Percentiles rank a stretch among this genome's conserved stretches.
phyloP scores from a whole-genome alignment of 2,888 invertebrate genomes.

The Agonopterix arenella region DNA sequence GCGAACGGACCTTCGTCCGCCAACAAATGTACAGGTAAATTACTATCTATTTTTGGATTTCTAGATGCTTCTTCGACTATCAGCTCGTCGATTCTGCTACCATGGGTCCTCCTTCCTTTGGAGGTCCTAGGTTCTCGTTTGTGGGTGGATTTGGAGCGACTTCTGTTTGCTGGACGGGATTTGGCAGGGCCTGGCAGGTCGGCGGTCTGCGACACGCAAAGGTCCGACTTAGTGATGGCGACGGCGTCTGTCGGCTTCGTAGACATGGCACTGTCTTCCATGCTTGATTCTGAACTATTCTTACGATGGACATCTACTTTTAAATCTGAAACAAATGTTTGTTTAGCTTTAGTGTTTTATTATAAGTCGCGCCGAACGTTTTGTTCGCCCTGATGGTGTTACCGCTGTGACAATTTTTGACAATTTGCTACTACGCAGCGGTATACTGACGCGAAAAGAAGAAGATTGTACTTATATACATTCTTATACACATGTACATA shows the following conservation, averaged over 20 bases:
- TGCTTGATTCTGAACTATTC: slow-evolving; percentile 92
- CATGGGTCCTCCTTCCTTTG: slow-evolving; percentile 45
- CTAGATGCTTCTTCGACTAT: slow-evolving; percentile 52
- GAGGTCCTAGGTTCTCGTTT: slow-evolving; percentile 49
- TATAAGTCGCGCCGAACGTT: neutral
- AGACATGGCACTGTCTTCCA: slow-evolving; percentile 79
- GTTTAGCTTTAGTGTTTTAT: neutral
- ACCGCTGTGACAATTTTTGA: too few species aligned
- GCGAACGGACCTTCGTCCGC: slow-evolving; percentile 66
- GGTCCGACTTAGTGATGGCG: slow-evolving; percentile 55
- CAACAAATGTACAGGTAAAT: slow-evolving; percentile 45
- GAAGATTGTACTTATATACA: too few species aligned
- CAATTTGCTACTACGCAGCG: too few species aligned
- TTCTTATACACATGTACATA: too few species aligned
- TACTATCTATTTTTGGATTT: slow-evolving; percentile 33
- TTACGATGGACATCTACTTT: slow-evolving; percentile 96
- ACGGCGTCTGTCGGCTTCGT: slow-evolving; percentile 52
- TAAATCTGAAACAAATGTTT: slow-evolving; percentile 78
- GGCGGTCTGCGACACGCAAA: slow-evolving; percentile 48
- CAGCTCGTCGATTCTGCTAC: slow-evolving; percentile 53
- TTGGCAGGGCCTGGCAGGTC: slow-evolving; percentile 48
- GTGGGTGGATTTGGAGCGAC: slow-evolving; percentile 48
- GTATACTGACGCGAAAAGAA: too few species aligned
- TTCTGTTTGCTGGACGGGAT: slow-evolving; percentile 43
- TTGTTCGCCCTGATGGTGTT: neutral